Percentiles rank a stretch among this genome's conserved stretches.
These are phyloP conservation scores for Orchestia grillus DNA, from an alignment of 1,140 invertebrate species.

Conservation along the genomic window DNA sequence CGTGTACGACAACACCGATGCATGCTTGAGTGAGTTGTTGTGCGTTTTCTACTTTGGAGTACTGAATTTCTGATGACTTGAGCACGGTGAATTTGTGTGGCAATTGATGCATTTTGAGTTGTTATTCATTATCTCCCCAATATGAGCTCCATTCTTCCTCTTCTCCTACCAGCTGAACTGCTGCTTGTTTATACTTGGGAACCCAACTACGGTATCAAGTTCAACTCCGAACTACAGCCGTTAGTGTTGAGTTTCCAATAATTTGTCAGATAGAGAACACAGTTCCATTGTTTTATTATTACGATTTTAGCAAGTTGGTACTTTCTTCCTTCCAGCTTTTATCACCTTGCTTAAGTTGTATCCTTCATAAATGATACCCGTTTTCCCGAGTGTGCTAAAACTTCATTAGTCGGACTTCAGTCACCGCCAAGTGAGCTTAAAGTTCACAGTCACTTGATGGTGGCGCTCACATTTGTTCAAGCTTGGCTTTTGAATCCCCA, in stretches of 20 bases:
- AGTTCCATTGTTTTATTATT: not conserved
- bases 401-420: not conserved
- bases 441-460: not conserved
- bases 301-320: not conserved
- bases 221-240: not conserved
- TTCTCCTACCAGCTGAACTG: too few relatives aligned
- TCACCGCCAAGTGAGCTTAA: not conserved
- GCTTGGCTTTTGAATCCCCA: not conserved
- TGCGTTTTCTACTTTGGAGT: not conserved
- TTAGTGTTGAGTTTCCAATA: not conserved
- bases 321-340: not conserved
- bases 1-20: not conserved
- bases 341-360: not conserved
- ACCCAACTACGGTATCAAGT: not conserved
- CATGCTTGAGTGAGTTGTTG: not conserved
- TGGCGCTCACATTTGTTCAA: not conserved
- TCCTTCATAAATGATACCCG: not conserved
- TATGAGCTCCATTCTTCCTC: not conserved
- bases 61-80: not conserved
- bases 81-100: not conserved
- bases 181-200: not conserved
- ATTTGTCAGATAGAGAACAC: not conserved
- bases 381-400: not conserved
- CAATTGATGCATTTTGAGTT: not conserved
- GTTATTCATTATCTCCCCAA: not conserved